These are phyloP conservation scores for Stratiomys singularior DNA, from an alignment of 2,888 invertebrate genomes.

Conservation along the genomic window DNA sequence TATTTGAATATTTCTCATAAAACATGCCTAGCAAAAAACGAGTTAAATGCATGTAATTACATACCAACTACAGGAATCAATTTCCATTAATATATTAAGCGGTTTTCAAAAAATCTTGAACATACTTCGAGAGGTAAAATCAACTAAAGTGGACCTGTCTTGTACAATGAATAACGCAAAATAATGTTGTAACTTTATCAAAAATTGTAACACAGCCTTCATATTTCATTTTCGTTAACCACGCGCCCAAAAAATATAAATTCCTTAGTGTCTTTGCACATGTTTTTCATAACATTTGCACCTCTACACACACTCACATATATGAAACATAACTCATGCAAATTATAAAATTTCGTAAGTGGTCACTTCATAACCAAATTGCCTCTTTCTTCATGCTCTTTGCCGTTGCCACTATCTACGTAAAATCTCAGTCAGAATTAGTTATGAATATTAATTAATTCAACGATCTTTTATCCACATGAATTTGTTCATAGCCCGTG, in stretches of 20 bases:
- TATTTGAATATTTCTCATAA: too few relatives aligned
- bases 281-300: neutral
- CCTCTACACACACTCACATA: neutral
- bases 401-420: neutral
- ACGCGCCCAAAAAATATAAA: neutral
- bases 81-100: too few relatives aligned
- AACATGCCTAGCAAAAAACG: too few relatives aligned
- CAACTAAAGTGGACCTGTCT: too few relatives aligned
- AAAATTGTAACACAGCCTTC: neutral
- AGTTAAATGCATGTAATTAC: too few relatives aligned
- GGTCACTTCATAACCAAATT: neutral
- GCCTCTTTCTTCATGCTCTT: neutral
- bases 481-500: neutral
- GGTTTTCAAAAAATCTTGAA: too few relatives aligned
- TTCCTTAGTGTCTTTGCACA: neutral
- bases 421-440: neutral
- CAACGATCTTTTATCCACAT: neutral
- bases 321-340: neutral
- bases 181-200: neutral
- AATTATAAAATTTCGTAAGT: neutral
- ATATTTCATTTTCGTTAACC: neutral
- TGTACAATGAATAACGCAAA: too few relatives aligned
- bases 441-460: slow-evolving; percentile 8
- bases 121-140: too few relatives aligned
- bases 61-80: too few relatives aligned